phyloP scores from a whole-genome alignment of 2,113 vertebrate species.

The Cnemophilus loriae region DNA sequence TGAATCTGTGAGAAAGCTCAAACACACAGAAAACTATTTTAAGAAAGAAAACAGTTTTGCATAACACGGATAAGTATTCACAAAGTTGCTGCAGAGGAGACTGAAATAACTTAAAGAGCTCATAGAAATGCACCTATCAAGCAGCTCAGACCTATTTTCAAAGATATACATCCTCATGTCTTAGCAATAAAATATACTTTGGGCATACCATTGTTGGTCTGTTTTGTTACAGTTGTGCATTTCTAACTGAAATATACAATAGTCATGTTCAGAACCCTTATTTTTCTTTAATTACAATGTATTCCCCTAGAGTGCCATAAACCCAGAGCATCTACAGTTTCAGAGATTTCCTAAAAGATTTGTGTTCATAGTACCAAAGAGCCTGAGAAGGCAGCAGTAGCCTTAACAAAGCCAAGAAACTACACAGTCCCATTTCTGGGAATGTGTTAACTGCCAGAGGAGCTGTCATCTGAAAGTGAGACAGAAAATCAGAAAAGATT shows the following conservation, averaged over 20 bases:
- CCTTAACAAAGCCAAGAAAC: constrained; percentile 13
- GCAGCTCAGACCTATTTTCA: not conserved
- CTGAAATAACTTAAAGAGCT: not conserved
- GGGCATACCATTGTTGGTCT: not conserved
- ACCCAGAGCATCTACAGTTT: not conserved
- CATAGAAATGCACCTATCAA: not conserved
- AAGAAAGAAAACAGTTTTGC: not conserved
- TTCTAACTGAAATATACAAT: not conserved
- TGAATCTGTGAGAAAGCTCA: not conserved
- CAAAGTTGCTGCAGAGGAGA: not conserved
- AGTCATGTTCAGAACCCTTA: not conserved
- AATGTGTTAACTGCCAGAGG: not conserved
- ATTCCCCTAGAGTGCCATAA: not conserved
- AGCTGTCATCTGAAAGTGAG: not conserved
- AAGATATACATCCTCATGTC: not conserved
- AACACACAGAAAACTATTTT: not conserved
- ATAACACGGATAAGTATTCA: not conserved
- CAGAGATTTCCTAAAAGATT: not conserved
- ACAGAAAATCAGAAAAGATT: not conserved
- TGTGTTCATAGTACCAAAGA: not conserved
- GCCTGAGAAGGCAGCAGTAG: not conserved
- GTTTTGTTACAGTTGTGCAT: not conserved
- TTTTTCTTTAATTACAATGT: not conserved
- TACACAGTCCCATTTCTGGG: not conserved
- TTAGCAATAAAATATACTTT: not conserved